Evolutionary conservation across 1,140 invertebrate species (phyloP), one percentile per base, ranked within the genome.

Genomic region (Drosophila arawakana): DNA sequence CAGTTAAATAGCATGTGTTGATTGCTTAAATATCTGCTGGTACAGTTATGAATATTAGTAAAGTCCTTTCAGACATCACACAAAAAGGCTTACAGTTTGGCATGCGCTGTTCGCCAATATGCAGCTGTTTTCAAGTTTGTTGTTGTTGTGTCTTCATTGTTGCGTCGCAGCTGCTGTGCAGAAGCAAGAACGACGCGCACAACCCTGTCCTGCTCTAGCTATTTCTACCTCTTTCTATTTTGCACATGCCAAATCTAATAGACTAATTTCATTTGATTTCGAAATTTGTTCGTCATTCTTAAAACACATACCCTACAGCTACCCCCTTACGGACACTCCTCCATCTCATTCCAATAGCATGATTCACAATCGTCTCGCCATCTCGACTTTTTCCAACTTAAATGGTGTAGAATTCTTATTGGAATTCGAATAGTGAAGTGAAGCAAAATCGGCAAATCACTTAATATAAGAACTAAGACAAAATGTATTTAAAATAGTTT

Each of bases 41-140:
- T 63, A 63, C 61, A 63, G 61, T 63, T 54, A 15, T 62, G 60
- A 41, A 46, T 35, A 21, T 30, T 30, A 11, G 34, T 37, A 11
- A 30, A 9, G 49, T 15, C 21, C 47, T 63, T 43, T 13, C 54
- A 59, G 37, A 46, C 25, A 35, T 59, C 7, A 10, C 39, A 34
- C 59, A 46, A 69, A 35, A 75, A 25, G 43, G 60, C 49, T 61
- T 65, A 83, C 72, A 81, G 82, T 86, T 86, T 76, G 52, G 37
- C 43, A 82, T 66, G 39, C 63, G 49, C 37, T 72, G 83, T 44
- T 30, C 44, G 60, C 39, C 25, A 55, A 54, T 72, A 62, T 80
- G 83, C 83, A 86, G 84, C 84, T 88, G 84, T 84, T 83, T 89
- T 84, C 52, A 58, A 70, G 73, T 67, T 81, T 85, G 72, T 79